Evolutionary conservation across 2,888 invertebrate species (phyloP).

Genomic region (Xestia c-nigrum): DNA sequence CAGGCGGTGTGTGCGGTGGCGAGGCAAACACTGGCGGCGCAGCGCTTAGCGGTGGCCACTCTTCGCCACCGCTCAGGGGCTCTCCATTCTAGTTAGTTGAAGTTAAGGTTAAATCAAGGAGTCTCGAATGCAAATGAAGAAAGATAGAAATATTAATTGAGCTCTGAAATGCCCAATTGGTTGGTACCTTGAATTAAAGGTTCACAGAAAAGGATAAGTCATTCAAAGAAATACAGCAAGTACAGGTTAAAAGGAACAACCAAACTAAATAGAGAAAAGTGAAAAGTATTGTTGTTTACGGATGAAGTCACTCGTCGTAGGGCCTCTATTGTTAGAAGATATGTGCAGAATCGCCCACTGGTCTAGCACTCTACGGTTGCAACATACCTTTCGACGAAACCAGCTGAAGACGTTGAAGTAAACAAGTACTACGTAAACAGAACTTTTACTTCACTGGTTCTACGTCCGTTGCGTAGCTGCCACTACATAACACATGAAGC

Average conservation of each 20-base stretch:
- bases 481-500: background rate
- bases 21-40: constrained; percentile 94
- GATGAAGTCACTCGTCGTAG: background rate
- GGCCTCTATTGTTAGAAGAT: background rate
- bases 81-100: constrained; percentile 91
- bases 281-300: background rate
- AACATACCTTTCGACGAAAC: constrained; percentile 23
- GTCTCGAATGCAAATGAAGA: background rate
- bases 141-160: background rate
- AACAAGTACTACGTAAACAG: background rate
- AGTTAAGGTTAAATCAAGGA: constrained; percentile 17
- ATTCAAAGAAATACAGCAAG: background rate
- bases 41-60: constrained; percentile 93
- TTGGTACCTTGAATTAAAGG: background rate
- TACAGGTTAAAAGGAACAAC: background rate
- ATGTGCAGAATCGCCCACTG: background rate
- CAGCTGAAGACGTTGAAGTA: background rate
- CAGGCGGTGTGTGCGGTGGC: constrained; percentile 91
- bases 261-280: background rate
- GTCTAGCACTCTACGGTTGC: background rate
- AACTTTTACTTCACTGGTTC: background rate
- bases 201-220: background rate
- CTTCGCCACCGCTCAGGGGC: constrained; percentile 92
- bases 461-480: background rate
- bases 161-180: background rate